Evolutionary conservation across 2,888 invertebrate genomes (phyloP).

Genomic region (Pomacea canaliculata): DNA sequence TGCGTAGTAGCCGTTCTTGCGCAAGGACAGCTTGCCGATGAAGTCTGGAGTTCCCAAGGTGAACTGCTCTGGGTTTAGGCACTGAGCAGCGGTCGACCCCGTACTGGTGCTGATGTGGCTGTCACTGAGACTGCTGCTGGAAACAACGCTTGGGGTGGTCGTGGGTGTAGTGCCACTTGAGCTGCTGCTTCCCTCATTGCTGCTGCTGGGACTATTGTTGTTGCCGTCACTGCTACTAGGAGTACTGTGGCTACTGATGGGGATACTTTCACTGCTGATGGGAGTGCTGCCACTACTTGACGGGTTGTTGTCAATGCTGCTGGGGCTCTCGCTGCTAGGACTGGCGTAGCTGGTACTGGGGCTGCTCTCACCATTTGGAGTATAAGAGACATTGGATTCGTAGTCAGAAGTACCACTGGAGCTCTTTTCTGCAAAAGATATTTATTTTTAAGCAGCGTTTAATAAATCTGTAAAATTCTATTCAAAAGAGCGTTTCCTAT

Average conservation of each 20-base stretch:
- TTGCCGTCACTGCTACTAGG: neutral
- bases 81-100: too few species aligned
- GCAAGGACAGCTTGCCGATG: neutral
- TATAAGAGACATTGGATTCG: too few species aligned
- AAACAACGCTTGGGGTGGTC: neutral
- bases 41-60: neutral
- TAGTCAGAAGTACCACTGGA: too few species aligned
- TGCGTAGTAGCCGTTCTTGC: slow-evolving; percentile 10
- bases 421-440: too few species aligned
- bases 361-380: too few species aligned
- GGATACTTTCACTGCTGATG: neutral
- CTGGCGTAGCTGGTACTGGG: slow-evolving; percentile 1
- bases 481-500: too few species aligned
- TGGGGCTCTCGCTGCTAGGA: neutral
- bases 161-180: neutral
- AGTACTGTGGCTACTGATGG: neutral
- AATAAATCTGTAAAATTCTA: too few species aligned
- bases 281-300: neutral
- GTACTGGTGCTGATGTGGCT: too few species aligned
- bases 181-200: neutral
- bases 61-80: neutral
- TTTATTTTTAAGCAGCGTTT: too few species aligned
- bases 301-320: neutral
- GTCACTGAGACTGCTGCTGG: too few species aligned
- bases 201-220: neutral